Evolutionary conservation across 1,140 invertebrate species (phyloP), one percentile per base, ranked within the genome.

Genomic region (Lerema accius): DNA sequence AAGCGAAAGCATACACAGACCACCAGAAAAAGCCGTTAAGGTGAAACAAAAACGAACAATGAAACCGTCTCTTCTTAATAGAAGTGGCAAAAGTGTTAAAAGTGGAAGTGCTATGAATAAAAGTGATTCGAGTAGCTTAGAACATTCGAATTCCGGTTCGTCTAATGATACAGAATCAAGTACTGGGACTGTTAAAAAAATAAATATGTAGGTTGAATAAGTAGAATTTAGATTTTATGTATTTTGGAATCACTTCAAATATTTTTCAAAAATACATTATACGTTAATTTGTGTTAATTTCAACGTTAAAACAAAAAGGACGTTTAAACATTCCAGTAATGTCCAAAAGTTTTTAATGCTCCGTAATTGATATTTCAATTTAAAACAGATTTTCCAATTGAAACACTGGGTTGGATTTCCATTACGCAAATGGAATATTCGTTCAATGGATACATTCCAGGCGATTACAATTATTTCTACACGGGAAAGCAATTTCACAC

Each of bases 141-240:
- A 91, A 72, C 85, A 90, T 81, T 91, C 91, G 10, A 88, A 81
- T 69, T 92, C 90, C 7, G 89, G 86, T 42, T 92, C 91, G 0
- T 92, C 91, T 10, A 91, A 91, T 71, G 91, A 91, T 58, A 92
- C 91, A 26, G 91, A 91, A 78, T 74, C 83, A 3, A 92, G 91
- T 75, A 91, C 87, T n/a, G 90, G 87, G 6, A 92, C 91, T 10
- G 91, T 92, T 3, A 87, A 78, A 69, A 85, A 84, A 71, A 74
- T 90, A 26, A 79, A 87, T 50, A 23, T 82, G 26, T 77, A 83
- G n/a, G n/a, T n/a, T n/a, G n/a, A 65, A 49, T 64, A 46, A 28
- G 16, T 42, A 26, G 3, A 35, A 5, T 39, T 11, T 32, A 26
- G 2, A 3, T 32, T n/a, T 9, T 32, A 4, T 49, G 14, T 16